phyloP scores from a whole-genome alignment of 64 coral and sea anemone genomes.

The Hydrozoanthus tunicans region DNA sequence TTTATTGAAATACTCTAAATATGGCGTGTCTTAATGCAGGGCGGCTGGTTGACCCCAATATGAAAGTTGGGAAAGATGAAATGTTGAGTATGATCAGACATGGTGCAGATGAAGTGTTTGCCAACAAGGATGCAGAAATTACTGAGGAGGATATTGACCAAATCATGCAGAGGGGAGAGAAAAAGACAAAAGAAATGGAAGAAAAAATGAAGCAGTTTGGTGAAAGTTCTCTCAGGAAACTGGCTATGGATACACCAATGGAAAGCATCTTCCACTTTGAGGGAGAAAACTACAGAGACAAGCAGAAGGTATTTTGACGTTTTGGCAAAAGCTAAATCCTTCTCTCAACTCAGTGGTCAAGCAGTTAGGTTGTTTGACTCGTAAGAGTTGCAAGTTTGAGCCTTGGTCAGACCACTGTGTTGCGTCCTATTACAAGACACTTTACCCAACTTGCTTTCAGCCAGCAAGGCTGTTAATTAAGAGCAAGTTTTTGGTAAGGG shows the following conservation, averaged over 20 bases:
- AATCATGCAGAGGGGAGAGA: conserved; percentile 89
- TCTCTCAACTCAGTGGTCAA: no score
- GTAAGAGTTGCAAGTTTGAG: no score
- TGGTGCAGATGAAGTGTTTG: conserved; percentile 98
- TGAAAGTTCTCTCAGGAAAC: conserved; percentile 90
- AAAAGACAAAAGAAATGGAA: conserved; percentile 89
- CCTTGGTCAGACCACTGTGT: no score
- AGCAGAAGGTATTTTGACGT: conserved; percentile 81
- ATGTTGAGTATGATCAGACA: conserved; percentile 99
- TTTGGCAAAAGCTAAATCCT: no score
- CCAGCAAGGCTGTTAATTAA: no score
- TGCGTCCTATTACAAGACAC: no score
- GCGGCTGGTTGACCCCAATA: conserved; percentile 90
- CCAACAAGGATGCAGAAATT: conserved; percentile 95
- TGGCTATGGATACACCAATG: conserved; percentile 90
- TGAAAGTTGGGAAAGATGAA: conserved; percentile 96
- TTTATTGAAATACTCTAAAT: background rate
- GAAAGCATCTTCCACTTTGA: conserved; percentile 99
- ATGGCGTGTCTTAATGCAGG: conserved; percentile 39
- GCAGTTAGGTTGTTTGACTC: no score
- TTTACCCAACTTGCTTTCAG: no score
- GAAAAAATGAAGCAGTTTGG: conserved; percentile 99
- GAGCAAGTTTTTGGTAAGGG: no score
- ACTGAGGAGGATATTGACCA: conserved; percentile 95
- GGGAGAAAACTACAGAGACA: conserved; percentile 99